Base-by-base conservation (phyloP, 2,113 vertebrate species). In the Cheilinus undulatus region DNA sequence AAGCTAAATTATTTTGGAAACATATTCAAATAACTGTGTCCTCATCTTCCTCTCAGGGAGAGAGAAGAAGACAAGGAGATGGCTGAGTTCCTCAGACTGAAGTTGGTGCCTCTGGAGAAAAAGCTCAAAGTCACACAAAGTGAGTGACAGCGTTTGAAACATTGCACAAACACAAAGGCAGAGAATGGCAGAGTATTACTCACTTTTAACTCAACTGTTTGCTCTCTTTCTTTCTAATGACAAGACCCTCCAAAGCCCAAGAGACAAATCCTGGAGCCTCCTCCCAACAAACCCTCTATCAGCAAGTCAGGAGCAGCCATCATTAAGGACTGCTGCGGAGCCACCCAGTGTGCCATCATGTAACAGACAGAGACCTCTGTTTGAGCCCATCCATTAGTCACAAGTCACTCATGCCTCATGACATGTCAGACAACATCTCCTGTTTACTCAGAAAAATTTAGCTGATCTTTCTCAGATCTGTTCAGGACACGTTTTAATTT, bases 51-150 rank as follows among this genome's bases (percentile, higher is more conserved):
- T 26, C 45, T 70, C 88, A 99, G 98, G 90, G 98, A 99, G 86
- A 94, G 93, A 74, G 98, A 99, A 88, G 98, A 99, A 92, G 98
- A 99, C 87, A 97, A 97, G 57, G 98, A 99, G 90, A 97, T 99
- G 96, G 96, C 95, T 0, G 98, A 99, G 89, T 99, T 98, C 87
- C 95, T 99, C 78, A 91, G 95, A 69, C 96, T 95, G 89, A 99
- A 99, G 91, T 95, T 99, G 90, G 95, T 95, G 92, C 95, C 97
- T 40, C 86, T 95, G 90, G 96, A 97, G 80, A 96, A 95, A 92
- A 92, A 95, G 84, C 93, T 95, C 70, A 95, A 92, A 56, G 93
- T 90, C 50, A 86, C 93, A 86, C 90, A 94, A 70, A 93, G 98
- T 99, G 86, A 96, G 97, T 95, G 7, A 17, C 36, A 24, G 34